A percentile compares a stretch with the other conserved stretches of the same genome.
Conservation (phyloP, 2,888 invertebrate genomes). For the Apamea sordens region DNA sequence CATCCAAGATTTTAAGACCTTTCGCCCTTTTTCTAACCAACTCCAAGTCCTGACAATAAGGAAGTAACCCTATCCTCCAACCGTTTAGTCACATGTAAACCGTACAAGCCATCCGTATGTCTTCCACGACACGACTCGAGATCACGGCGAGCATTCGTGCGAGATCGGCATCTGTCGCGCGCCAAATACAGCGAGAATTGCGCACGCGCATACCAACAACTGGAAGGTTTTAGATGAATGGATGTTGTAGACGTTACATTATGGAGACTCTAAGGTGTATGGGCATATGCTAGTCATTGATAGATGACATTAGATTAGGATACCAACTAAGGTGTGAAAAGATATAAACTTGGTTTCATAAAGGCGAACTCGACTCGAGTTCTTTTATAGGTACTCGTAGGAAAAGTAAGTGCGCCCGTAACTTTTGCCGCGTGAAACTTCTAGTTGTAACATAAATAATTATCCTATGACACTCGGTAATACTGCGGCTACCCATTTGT, state of each 20-base stretch:
- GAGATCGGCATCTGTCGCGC: conserved; percentile 62
- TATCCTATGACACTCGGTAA: background rate
- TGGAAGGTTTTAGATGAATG: conserved; percentile 36
- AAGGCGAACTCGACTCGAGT: background rate
- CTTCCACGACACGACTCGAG: conserved; percentile 53
- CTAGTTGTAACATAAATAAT: background rate
- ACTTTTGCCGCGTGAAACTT: background rate
- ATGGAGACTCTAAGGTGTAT: conserved; percentile 4
- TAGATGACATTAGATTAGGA: background rate
- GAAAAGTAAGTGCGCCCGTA: background rate
- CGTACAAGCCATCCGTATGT: conserved; percentile 45
- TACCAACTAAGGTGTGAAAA: too few species aligned
- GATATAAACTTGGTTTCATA: background rate
- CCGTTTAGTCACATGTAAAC: conserved; percentile 42
- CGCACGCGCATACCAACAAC: conserved; percentile 49
- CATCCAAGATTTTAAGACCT: background rate
- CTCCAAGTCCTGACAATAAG: background rate
- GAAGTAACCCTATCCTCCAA: conserved; percentile 9
- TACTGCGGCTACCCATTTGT: background rate
- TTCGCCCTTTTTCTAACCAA: background rate
- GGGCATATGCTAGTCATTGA: background rate
- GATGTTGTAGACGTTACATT: conserved; percentile 15
- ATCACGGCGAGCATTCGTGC: conserved; percentile 59
- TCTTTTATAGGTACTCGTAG: background rate
- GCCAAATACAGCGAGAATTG: conserved; percentile 57